Conservation (phyloP, 1,140 invertebrate species). For the Saccostrea cuccullata region DNA sequence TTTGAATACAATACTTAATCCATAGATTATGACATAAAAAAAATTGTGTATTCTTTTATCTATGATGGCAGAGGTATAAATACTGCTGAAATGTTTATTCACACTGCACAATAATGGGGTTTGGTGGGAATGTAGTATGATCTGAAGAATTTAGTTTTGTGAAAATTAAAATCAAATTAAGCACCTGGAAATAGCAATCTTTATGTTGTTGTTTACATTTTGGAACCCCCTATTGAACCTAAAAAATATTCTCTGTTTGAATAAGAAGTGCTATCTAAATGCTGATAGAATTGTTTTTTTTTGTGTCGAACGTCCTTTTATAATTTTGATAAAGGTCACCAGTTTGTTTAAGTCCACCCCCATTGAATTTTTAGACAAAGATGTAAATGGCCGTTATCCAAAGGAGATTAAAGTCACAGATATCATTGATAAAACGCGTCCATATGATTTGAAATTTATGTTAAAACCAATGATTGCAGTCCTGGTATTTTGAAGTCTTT, state of each 20-base stretch:
- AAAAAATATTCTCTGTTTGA: background rate
- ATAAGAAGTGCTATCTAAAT: slow-evolving; percentile 24
- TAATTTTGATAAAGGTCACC: slow-evolving; percentile 4
- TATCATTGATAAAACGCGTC: slow-evolving; percentile 4
- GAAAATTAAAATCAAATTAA: slow-evolving; percentile 23
- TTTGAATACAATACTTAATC: background rate
- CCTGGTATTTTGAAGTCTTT: background rate
- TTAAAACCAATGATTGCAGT: background rate
- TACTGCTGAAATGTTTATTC: background rate
- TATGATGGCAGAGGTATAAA: background rate
- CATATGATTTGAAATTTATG: slow-evolving; percentile 24
- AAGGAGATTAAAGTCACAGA: slow-evolving; percentile 14
- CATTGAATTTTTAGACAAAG: slow-evolving; percentile 11
- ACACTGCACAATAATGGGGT: background rate
- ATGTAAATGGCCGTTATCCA: slow-evolving; percentile 6
- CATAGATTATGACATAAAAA: slow-evolving; percentile 5
- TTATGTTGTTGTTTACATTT: slow-evolving; percentile 27
- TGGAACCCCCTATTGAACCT: background rate
- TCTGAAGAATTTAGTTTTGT: slow-evolving; percentile 20
- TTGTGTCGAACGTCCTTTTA: background rate
- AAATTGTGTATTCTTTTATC: background rate
- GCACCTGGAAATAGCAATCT: slow-evolving; percentile 26
- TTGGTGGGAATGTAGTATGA: background rate
- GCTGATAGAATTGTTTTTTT: slow-evolving; percentile 4
- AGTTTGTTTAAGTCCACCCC: slow-evolving; percentile 17